A percentile compares a stretch with the other conserved stretches of the same genome.
Evolutionary conservation across 2,113 vertebrate genomes (phyloP).

Genomic region (Pampusana beccarii): DNA sequence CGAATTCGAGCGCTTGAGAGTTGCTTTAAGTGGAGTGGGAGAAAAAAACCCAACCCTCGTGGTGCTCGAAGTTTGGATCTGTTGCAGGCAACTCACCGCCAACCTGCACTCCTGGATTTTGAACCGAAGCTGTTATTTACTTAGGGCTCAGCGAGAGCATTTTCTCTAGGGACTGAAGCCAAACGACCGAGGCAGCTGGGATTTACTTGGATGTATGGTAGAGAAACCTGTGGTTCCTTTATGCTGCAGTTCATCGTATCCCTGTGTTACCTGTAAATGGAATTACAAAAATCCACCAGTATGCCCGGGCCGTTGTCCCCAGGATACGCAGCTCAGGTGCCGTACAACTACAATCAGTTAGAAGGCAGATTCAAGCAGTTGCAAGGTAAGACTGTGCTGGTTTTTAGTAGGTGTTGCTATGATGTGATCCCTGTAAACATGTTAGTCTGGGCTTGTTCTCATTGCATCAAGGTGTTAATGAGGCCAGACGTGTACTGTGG

Average conservation of each 20-base stretch:
- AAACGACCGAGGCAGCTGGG: slow-evolving; percentile 45
- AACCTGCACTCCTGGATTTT: slow-evolving; percentile 52
- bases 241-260: slow-evolving; percentile 32
- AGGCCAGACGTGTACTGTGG: background rate
- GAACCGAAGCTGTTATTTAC: slow-evolving; percentile 48
- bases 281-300: slow-evolving; percentile 83
- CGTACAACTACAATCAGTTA: slow-evolving; percentile 88
- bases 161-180: slow-evolving; percentile 18
- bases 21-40: background rate
- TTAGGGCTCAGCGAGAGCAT: slow-evolving; percentile 30
- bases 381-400: slow-evolving; percentile 84
- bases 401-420: slow-evolving; percentile 41
- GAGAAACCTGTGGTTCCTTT: slow-evolving; percentile 48
- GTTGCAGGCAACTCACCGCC: slow-evolving; percentile 4
- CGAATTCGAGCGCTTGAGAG: background rate
- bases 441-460: background rate
- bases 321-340: slow-evolving; percentile 80
- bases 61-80: slow-evolving; percentile 61
- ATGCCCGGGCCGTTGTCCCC: slow-evolving; percentile 81
- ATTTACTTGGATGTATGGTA: slow-evolving; percentile 63
- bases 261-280: slow-evolving; percentile 77
- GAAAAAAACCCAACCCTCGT: background rate
- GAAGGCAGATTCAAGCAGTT: slow-evolving; percentile 96
- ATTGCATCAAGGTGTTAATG: background rate
- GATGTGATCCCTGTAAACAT: background rate